These are phyloP conservation scores for Hydrolagus colliei DNA, from an alignment of 2,797 vertebrate species.

Conservation along the genomic window DNA sequence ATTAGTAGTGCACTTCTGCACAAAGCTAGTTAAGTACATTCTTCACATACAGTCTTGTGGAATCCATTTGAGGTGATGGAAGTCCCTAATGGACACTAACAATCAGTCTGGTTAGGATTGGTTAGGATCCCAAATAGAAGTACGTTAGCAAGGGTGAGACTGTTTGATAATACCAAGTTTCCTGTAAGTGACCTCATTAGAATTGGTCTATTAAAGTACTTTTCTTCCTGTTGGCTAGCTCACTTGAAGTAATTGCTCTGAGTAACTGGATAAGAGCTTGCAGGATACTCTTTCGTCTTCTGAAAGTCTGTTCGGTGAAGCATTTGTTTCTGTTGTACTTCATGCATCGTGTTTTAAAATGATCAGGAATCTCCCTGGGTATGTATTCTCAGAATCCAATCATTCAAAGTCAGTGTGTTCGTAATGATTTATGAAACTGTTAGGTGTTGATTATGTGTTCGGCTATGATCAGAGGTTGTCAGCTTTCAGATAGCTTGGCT, in stretches of 20 bases:
- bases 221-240: constrained; percentile 13
- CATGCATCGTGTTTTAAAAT: background rate
- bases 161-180: constrained; percentile 23
- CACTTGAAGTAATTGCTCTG: background rate
- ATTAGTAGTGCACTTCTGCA: background rate
- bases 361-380: background rate
- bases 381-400: background rate
- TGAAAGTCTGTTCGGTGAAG: too few relatives aligned
- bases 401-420: background rate
- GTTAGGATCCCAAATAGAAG: constrained; percentile 12
- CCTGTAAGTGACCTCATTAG: constrained; percentile 13
- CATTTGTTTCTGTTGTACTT: background rate
- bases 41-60: background rate
- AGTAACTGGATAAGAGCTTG: background rate
- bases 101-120: background rate
- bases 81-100: background rate
- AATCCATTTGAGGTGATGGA: background rate
- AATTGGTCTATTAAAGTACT: background rate
- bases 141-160: background rate
- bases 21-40: background rate
- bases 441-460: background rate
- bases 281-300: background rate
- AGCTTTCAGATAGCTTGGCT: background rate
- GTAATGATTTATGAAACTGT: background rate
- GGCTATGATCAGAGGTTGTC: background rate